Base-by-base conservation (phyloP, 2,113 vertebrate genomes). In the Indicator indicator region DNA sequence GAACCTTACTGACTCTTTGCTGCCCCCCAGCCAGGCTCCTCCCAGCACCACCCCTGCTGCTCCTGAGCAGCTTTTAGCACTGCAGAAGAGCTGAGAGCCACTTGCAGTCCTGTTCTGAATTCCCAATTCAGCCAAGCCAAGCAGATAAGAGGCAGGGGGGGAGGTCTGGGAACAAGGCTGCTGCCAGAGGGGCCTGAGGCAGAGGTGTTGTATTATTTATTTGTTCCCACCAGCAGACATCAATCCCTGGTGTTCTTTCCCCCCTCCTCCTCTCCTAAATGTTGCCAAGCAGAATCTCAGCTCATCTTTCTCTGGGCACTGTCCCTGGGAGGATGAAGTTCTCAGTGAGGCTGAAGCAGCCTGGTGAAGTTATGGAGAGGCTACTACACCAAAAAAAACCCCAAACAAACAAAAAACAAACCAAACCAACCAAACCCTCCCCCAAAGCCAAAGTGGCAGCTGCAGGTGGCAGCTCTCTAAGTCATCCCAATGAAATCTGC, bases 381-480 rank as follows among this genome's bases (percentile, higher is more conserved):
- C 36, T 36, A 36, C 33, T 76, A 78, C 80, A 94, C 71, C 80
- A 90, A 95, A 46, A 46, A 36, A 36, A 36, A 36, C 36, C 36
- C 36, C 36, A 36, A 36, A 90, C n/a, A 89, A 88, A n/a, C n/a
- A n/a, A n/a, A n/a, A n/a, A n/a, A n/a, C n/a, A n/a, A 36, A 36
- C 36, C 36, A 7, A 36, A 36, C 36, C 36, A 36, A 36, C 36
- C 36, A 36, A 36, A 36, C 36, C 36, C 7, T 88, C 75, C 75
- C 58, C 58, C 54, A 9, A 42, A 77, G 94, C 83, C 86, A 7
- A 3, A 2, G 76, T 2, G 59, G 68, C 72, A 76, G 84, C 79
- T 70, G 40, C 88, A 94, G 90, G 92, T 94, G 75, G 82, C 81
- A 88, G 86, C 67, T 89, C 92, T 93, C 89, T 71, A 86, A 92